Base-by-base conservation (phyloP, 2,113 vertebrate species). In the Amblyornis subalaris region DNA sequence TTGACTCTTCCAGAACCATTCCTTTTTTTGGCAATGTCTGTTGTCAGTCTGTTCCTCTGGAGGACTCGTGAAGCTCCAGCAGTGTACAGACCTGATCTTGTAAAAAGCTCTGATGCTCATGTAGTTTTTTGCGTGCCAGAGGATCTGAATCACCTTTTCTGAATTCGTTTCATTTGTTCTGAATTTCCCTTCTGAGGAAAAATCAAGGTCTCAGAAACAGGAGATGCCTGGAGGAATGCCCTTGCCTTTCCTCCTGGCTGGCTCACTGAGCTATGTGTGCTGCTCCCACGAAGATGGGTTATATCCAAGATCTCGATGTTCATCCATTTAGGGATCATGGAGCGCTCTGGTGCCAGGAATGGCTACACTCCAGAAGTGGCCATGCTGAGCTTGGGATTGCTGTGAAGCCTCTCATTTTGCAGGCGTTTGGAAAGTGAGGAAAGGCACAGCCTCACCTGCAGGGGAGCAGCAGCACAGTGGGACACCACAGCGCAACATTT, bases 31-130 rank as follows among this genome's bases (percentile, higher is more conserved):
- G 51, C 35, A 29, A 31, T 36, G 74, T 62, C 47, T 62, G 10
- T 25, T 55, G 13, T 53, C 2, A 2, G 1, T 31, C 16, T n/a
- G 3, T 35, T 84, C 16, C 45, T 66, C 45, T 61, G 36, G 42
- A 77, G 45, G 16, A 14, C n/a, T 77, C 0, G 0, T n/a, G 66
- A 36, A 70, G 24, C n/a, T 78, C 51, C 48, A 44, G 29, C 21
- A 44, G 11, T 8, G 12, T 36, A 35, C 2, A 5, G 42, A 33
- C 36, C 21, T 44, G 22, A 17, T 57, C 48, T 58, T 88, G 38
- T 24, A 42, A 75, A 78, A 88, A 40, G 5, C 71, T 74, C 2
- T 53, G 45, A 31, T 70, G 29, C 29, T 84, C 29, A 21, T 70
- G 20, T 40, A 38, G 31, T 35, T 85, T 75, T 40, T 84, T 66